Conservation (phyloP, 2,888 invertebrate species). For the Oxytorus armatus region DNA sequence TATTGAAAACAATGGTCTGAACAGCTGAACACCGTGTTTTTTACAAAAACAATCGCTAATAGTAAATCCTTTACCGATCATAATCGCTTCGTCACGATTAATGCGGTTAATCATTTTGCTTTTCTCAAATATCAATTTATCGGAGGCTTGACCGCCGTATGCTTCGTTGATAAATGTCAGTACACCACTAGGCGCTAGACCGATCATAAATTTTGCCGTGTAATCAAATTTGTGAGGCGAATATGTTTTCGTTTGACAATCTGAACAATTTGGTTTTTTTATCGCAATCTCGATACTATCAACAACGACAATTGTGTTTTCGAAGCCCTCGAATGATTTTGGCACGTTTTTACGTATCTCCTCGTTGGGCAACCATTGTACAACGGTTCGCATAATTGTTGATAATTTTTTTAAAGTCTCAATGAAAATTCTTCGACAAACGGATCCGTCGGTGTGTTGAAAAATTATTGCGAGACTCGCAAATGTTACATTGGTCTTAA, state of each 20-base stretch:
- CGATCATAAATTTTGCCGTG: conserved; percentile 7
- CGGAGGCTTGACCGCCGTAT: background rate
- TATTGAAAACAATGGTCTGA: too few relatives aligned
- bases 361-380: background rate
- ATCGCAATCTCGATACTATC: background rate
- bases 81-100: background rate
- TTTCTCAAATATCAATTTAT: background rate
- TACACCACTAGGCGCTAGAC: background rate
- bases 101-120: background rate
- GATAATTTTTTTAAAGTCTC: background rate
- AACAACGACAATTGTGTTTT: background rate
- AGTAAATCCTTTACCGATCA: background rate
- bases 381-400: background rate
- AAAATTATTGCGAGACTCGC: background rate
- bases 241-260: background rate
- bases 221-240: background rate
- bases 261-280: background rate
- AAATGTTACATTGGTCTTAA: background rate
- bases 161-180: background rate
- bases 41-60: conserved; percentile 4
- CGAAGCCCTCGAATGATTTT: background rate
- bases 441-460: background rate
- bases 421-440: background rate
- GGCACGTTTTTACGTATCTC: background rate
- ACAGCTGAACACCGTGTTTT: background rate